phyloP scores from a whole-genome alignment of 2,797 vertebrate genomes.

The Catostomus latipinnis region DNA sequence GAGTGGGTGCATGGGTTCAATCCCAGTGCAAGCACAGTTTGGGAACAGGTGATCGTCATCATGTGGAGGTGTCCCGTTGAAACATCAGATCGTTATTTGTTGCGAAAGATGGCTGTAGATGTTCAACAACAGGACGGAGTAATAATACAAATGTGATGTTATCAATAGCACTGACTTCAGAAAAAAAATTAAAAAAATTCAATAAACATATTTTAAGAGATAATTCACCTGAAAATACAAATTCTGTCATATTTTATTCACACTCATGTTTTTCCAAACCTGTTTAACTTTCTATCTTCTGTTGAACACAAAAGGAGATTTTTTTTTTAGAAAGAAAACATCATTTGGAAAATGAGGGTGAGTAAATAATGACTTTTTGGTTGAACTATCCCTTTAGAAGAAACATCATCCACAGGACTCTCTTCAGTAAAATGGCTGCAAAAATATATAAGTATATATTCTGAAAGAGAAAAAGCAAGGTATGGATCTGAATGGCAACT shows the following conservation, averaged over 20 bases:
- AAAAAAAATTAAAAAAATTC: not conserved
- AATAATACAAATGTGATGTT: constrained; percentile 20
- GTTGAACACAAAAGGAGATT: too few species aligned
- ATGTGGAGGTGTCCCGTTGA: constrained; percentile 34
- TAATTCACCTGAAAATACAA: too few species aligned
- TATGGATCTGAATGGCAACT: not conserved
- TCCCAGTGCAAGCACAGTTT: constrained; percentile 86
- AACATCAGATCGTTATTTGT: not conserved
- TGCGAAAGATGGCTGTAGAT: not conserved
- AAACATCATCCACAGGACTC: not conserved
- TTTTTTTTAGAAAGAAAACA: too few species aligned
- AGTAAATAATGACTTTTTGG: too few species aligned
- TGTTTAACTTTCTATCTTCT: too few species aligned
- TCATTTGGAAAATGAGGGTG: too few species aligned
- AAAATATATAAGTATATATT: not conserved
- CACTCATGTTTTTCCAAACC: too few species aligned
- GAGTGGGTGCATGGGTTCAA: constrained; percentile 83
- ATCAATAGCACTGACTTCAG: not conserved
- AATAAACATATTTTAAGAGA: too few species aligned
- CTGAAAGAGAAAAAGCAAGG: constrained; percentile 11
- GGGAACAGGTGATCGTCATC: constrained; percentile 77
- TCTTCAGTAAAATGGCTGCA: constrained; percentile 12
- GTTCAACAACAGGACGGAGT: not conserved
- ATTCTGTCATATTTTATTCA: too few species aligned
- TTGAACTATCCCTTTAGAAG: not conserved